phyloP scores from a whole-genome alignment of 2,797 vertebrate species.

The Tachyglossus aculeatus region DNA sequence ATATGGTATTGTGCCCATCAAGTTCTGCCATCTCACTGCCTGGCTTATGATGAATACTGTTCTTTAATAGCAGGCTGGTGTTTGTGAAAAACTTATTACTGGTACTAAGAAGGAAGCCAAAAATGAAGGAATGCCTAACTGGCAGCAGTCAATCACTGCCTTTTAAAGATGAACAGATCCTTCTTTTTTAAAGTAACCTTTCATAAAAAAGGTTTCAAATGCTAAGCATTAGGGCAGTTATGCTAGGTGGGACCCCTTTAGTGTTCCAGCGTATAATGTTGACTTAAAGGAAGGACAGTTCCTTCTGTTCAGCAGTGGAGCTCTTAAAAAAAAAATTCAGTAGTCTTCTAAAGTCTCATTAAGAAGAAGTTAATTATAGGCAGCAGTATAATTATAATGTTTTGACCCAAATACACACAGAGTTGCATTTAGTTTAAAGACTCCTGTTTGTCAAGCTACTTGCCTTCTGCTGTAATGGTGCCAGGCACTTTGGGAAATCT shows the following conservation, averaged over 20 bases:
- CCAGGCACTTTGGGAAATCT: too few relatives aligned
- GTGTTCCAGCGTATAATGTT: conserved; percentile 44
- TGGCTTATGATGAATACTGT: conserved; percentile 91
- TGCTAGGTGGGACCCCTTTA: conserved; percentile 57
- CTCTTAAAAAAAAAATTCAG: conserved; percentile 50
- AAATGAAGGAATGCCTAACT: conserved; percentile 88
- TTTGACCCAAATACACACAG: neutral
- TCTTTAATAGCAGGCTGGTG: conserved; percentile 90
- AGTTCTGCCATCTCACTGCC: conserved; percentile 86
- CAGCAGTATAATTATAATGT: conserved; percentile 62
- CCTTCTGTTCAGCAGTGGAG: neutral
- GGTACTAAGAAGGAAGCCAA: conserved; percentile 80
- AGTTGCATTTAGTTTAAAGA: conserved; percentile 25
- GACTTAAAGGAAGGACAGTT: conserved; percentile 29
- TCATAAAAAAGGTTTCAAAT: conserved; percentile 75
- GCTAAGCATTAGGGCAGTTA: conserved; percentile 71
- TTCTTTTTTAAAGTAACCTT: conserved; percentile 79
- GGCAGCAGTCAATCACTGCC: conserved; percentile 94
- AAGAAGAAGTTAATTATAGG: conserved; percentile 69
- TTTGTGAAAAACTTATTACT: conserved; percentile 89
- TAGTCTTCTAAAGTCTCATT: conserved; percentile 61
- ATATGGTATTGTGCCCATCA: conserved; percentile 84
- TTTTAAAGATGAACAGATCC: conserved; percentile 78
- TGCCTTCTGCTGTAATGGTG: too few relatives aligned
- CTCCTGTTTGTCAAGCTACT: neutral